phyloP scores from a whole-genome alignment of 2,113 vertebrate genomes.

The cattle (Bos taurus) region ARS-UCD2.0 NC_037328.1:111947501-111948000 shows the following conservation, averaged over 20 bases:
- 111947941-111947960: not conserved
- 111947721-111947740: not conserved
- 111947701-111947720: not conserved
- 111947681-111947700: not conserved
- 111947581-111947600: not conserved
- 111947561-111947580: not conserved
- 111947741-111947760: not conserved
- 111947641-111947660: not conserved
- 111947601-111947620: not conserved
- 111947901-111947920: slow-evolving; percentile 23
- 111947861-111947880: slow-evolving; percentile 19
- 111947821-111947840: slow-evolving; percentile 25
- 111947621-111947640: not conserved
- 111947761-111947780: not conserved
- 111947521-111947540: not conserved
- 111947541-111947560: not conserved
- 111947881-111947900: not conserved
- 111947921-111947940: slow-evolving; percentile 13
- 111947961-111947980: slow-evolving; percentile 10
- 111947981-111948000: not conserved
- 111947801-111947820: not conserved
- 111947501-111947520: not conserved
- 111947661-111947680: not conserved
- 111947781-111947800: not conserved
- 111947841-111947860: slow-evolving; percentile 70